Percentiles rank a stretch among this genome's conserved stretches.
Evolutionary conservation across 2,888 invertebrate species (phyloP).

Genomic region (Ochropacha duplaris): DNA sequence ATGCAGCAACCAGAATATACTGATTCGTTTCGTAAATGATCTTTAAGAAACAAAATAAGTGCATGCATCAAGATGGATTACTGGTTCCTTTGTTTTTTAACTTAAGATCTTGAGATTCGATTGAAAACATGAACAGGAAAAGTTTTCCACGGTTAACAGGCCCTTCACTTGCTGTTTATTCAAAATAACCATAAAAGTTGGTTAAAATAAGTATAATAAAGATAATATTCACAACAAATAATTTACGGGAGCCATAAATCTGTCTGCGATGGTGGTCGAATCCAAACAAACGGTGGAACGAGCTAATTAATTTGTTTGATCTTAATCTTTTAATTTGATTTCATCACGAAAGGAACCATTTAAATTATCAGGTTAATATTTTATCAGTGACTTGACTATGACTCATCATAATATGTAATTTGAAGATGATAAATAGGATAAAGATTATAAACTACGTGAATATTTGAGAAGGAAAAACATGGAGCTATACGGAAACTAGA

Average conservation of each 20-base stretch:
- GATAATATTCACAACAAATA: conserved; percentile 1
- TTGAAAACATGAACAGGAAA: not conserved
- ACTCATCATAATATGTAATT: too few relatives aligned
- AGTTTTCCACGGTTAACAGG: not conserved
- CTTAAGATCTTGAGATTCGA: too few relatives aligned
- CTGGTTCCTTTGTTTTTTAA: too few relatives aligned
- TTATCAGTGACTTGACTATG: not conserved
- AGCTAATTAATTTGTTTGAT: conserved; percentile 1
- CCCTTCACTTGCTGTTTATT: not conserved
- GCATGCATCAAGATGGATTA: too few relatives aligned
- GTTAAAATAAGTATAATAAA: not conserved
- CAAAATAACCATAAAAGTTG: not conserved
- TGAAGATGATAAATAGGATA: too few relatives aligned
- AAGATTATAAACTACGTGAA: too few relatives aligned
- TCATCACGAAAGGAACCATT: not conserved
- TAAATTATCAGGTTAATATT: not conserved
- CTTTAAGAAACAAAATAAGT: too few relatives aligned
- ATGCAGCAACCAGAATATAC: too few relatives aligned
- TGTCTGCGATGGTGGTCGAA: not conserved
- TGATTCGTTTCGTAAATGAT: too few relatives aligned
- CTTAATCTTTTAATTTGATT: conserved; percentile 5
- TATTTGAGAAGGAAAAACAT: too few relatives aligned
- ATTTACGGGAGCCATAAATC: conserved; percentile 1
- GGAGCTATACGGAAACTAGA: too few relatives aligned
- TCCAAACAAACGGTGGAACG: conserved; percentile 1